Evolutionary conservation across 2,797 vertebrate species (phyloP).

Genomic region (Enteromius argenteus): DNA sequence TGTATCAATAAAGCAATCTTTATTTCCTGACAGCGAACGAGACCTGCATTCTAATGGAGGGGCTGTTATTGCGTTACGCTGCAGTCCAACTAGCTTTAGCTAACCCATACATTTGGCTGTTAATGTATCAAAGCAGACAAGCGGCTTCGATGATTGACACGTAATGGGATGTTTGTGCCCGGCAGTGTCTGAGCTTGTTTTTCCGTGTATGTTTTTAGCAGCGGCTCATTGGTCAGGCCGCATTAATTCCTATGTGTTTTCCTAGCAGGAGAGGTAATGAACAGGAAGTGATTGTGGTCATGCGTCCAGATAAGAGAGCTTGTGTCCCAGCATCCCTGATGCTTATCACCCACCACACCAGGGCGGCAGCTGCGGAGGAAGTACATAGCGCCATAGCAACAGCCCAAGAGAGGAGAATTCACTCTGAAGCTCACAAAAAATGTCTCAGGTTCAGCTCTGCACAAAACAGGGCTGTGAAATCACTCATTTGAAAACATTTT

Average conservation of each 20-base stretch:
- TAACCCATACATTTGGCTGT: conserved; percentile 10
- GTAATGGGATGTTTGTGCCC: conserved; percentile 48
- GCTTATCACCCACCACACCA: conserved; percentile 46
- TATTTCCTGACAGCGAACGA: conserved; percentile 54
- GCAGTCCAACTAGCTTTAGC: conserved; percentile 38
- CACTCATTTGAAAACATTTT: conserved; percentile 8
- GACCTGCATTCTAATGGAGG: conserved; percentile 50
- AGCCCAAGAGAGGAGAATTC: conserved; percentile 34
- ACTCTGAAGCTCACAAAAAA: conserved; percentile 17
- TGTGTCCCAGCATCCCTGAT: conserved; percentile 52
- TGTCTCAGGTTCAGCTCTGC: conserved; percentile 13
- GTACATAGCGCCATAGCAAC: conserved; percentile 44
- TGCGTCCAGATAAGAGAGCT: conserved; percentile 44
- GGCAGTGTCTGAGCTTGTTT: conserved; percentile 44
- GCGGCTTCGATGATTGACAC: conserved; percentile 41
- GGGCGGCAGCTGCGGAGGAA: conserved; percentile 46
- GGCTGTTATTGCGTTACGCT: conserved; percentile 27
- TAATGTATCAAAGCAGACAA: conserved; percentile 43
- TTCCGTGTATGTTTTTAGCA: conserved; percentile 37
- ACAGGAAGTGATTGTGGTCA: conserved; percentile 56
- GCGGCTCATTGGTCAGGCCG: conserved; percentile 46
- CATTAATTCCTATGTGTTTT: conserved; percentile 53
- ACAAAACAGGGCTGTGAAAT: conserved; percentile 3
- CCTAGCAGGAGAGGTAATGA: conserved; percentile 49
- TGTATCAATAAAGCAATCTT: conserved; percentile 58